A percentile compares a stretch with the other conserved stretches of the same genome.
Conservation (phyloP, 2,113 vertebrate species). For the Oreotrochilus melanogaster region DNA sequence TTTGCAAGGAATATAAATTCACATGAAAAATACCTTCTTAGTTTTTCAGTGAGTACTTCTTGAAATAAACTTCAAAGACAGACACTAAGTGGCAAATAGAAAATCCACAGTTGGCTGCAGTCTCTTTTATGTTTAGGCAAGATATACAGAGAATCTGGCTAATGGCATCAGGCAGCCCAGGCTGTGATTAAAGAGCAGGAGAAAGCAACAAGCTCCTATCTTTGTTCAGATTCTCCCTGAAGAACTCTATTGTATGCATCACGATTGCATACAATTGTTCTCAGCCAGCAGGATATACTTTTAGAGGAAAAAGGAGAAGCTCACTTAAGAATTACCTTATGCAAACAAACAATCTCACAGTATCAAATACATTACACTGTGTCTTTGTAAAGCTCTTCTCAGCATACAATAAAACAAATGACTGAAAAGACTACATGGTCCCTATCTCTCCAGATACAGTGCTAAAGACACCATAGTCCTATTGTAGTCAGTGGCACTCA, state of each 20-base stretch:
- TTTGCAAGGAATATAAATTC: conserved; percentile 58
- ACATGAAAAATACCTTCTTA: conserved; percentile 34
- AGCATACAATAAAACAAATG: neutral
- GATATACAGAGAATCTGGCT: conserved; percentile 5
- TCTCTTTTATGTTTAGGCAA: conserved; percentile 55
- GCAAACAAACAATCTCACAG: conserved; percentile 29
- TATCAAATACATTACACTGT: neutral
- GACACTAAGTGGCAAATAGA: conserved; percentile 42
- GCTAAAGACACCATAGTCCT: neutral
- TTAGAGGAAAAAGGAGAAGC: conserved; percentile 40
- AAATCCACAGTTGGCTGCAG: conserved; percentile 41
- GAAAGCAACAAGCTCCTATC: conserved; percentile 42
- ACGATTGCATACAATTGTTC: conserved; percentile 1
- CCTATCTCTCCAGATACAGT: neutral
- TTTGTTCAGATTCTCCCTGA: conserved; percentile 20
- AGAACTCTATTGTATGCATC: conserved; percentile 7
- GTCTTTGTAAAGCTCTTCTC: conserved; percentile 7
- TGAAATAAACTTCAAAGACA: conserved; percentile 59
- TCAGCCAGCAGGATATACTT: conserved; percentile 25
- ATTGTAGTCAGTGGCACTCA: neutral
- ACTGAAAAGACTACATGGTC: neutral
- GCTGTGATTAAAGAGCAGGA: conserved; percentile 48
- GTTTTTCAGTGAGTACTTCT: conserved; percentile 34
- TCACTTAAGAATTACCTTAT: conserved; percentile 47
- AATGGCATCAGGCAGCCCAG: conserved; percentile 38